Evolutionary conservation across 2,113 vertebrate species (phyloP), one percentile per base, ranked within the genome.

Genomic region (Onychostoma macrolepis): DNA sequence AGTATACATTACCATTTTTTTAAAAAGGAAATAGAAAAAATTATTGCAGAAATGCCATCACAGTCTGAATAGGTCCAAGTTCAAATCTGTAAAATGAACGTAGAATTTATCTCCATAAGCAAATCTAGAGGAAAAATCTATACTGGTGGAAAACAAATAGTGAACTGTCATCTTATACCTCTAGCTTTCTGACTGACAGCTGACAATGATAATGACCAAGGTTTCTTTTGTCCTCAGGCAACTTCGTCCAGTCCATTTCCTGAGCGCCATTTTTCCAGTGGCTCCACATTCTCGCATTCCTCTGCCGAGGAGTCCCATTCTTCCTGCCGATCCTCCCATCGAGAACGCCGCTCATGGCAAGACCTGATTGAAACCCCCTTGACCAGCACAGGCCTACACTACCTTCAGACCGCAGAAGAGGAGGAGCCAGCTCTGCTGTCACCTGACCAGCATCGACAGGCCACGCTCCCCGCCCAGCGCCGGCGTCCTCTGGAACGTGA

Each of bases 301-400:
- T 94, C 95, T 0, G 94, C 94, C 0, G 94, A 93, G 75, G 95
- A 96, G n/a, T 92, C 96, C 7, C 95, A 96, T 90, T 97, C 96
- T 0, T 96, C 96, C 0, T 94, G 93, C 87, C 94, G 95, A n/a
- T 93, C 95, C 4, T 92, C 93, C 30, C 94, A 94, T 90, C 91
- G 94, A 71, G 93, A 96, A 58, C 90, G 93, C 1, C 94, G 94
- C 28, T 96, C 96, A 0, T 91, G 90, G 90, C 90, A 91, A 86
- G 90, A 91, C 86, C 88, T 91, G 78, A 91, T 91, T 26, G 90
- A 91, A 87, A 90, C 90, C 21, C 95, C 95, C 0, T 89, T 95
- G 87, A 95, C 94, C 67, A 90, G 87, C 93, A 94, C 96, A n/a
- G 95, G 97, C 63, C 95, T 98, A 75, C 97, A 98, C 89, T 96